Percentiles rank a stretch among this genome's conserved stretches.
These are phyloP conservation scores for Garra rufa DNA, from an alignment of 2,113 vertebrate genomes.

Conservation along the genomic window DNA sequence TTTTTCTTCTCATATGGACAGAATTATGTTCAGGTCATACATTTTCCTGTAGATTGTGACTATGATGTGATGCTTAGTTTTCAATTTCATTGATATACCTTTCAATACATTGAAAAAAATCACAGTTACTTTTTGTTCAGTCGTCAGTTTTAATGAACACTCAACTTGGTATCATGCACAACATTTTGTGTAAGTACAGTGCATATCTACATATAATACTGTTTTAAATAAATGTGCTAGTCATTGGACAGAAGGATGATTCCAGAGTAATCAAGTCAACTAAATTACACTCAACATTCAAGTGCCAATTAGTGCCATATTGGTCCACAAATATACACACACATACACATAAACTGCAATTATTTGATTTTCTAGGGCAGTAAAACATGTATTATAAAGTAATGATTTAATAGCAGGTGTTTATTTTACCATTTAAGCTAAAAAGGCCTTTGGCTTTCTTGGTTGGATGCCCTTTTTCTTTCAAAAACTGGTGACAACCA, in stretches of 20 bases:
- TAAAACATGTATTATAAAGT: no score
- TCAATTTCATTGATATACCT: background rate
- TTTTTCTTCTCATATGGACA: background rate
- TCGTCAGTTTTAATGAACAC: slow-evolving; percentile 15
- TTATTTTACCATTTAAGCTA: no score
- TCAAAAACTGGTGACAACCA: background rate
- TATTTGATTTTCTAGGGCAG: background rate
- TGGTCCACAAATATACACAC: no score
- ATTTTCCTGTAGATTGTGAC: slow-evolving; percentile 22
- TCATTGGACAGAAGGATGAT: background rate
- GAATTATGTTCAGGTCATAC: background rate
- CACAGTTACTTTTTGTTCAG: slow-evolving; percentile 19
- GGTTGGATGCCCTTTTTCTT: background rate
- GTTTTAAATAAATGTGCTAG: no score
- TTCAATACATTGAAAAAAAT: background rate
- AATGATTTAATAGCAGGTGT: background rate
- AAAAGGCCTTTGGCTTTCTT: background rate
- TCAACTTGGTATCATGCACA: background rate
- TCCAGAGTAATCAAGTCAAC: background rate
- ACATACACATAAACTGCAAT: no score
- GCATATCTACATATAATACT: background rate
- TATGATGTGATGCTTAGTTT: slow-evolving; percentile 18
- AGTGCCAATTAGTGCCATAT: background rate
- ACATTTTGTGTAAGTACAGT: slow-evolving; percentile 31
- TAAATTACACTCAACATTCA: background rate